Percentiles rank a stretch among this genome's conserved stretches.
These are phyloP conservation scores for Geotria australis DNA, from an alignment of 2,797 vertebrate genomes.

Conservation along the genomic window DNA sequence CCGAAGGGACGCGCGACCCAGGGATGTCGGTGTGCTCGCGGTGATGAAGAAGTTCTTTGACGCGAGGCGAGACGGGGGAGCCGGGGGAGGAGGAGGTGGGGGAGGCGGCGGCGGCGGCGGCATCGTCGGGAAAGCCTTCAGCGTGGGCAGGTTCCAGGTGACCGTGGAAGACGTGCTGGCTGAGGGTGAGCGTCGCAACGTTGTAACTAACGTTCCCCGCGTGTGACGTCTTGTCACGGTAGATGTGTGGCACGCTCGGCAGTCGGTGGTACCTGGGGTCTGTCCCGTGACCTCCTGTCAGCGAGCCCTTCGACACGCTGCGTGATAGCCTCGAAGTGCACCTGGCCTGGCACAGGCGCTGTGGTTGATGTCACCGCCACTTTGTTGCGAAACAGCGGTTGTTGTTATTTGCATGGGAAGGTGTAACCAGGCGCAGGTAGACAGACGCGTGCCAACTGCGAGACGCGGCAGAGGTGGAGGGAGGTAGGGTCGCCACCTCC, in stretches of 20 bases:
- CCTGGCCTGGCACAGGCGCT: slow-evolving; percentile 2
- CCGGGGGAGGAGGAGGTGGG: background rate
- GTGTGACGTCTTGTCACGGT: slow-evolving; percentile 2
- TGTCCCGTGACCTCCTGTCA: too few species aligned
- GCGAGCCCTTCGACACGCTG: too few species aligned
- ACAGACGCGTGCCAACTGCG: too few species aligned
- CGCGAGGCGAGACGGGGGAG: slow-evolving; percentile 3
- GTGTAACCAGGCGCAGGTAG: too few species aligned
- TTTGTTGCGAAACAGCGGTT: slow-evolving; percentile 1
- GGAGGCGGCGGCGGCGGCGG: slow-evolving; percentile 16
- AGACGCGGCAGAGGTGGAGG: too few species aligned
- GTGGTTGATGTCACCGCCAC: slow-evolving; percentile 2
- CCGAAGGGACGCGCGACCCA: too few species aligned
- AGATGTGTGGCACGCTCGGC: too few species aligned
- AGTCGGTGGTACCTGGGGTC: too few species aligned
- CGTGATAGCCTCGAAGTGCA: too few species aligned
- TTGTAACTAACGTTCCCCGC: background rate
- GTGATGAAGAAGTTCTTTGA: slow-evolving; percentile 13
- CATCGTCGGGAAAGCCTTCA: slow-evolving; percentile 38
- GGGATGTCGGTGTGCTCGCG: slow-evolving; percentile 11
- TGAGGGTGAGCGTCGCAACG: slow-evolving; percentile 25
- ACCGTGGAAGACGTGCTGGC: slow-evolving; percentile 62
- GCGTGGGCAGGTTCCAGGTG: slow-evolving; percentile 49
- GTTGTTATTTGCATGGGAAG: too few species aligned
- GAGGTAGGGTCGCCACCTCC: too few species aligned